These are phyloP conservation scores for Scaptomyza cyrtandrae DNA, from an alignment of 2,888 invertebrate species.

Conservation along the genomic window DNA sequence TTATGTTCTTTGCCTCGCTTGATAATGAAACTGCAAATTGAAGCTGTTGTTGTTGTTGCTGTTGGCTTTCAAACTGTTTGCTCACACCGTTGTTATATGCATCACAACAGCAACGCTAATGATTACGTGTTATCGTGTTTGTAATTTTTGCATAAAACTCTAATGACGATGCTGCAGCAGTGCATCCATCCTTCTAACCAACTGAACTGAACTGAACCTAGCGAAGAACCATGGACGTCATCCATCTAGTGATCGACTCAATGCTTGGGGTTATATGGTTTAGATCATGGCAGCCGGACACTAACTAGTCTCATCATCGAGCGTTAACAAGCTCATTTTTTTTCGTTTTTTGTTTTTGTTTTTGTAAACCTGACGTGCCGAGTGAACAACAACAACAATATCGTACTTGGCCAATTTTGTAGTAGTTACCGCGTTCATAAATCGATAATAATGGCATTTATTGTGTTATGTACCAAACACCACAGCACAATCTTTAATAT, in stretches of 20 bases:
- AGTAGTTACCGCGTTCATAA: slow-evolving; percentile 46
- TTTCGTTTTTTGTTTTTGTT: slow-evolving; percentile 32
- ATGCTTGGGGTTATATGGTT: slow-evolving; percentile 79
- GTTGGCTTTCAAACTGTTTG: slow-evolving; percentile 65
- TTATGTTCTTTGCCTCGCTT: slow-evolving; percentile 79
- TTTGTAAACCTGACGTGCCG: slow-evolving; percentile 67
- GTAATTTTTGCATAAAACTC: slow-evolving; percentile 79
- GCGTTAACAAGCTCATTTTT: slow-evolving; percentile 82
- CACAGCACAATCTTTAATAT: background rate
- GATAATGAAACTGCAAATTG: slow-evolving; percentile 76
- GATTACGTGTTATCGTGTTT: slow-evolving; percentile 82
- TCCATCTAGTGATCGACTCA: slow-evolving; percentile 50
- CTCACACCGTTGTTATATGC: slow-evolving; percentile 60
- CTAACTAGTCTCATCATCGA: slow-evolving; percentile 81
- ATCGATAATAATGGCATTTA: slow-evolving; percentile 55
- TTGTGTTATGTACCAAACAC: slow-evolving; percentile 30
- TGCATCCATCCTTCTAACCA: slow-evolving; percentile 27
- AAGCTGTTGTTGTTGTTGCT: slow-evolving; percentile 29
- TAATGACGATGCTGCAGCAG: slow-evolving; percentile 65
- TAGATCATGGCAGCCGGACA: slow-evolving; percentile 76
- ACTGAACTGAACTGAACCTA: slow-evolving; percentile 1
- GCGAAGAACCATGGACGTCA: slow-evolving; percentile 13
- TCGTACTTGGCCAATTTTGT: slow-evolving; percentile 34
- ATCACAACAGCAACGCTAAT: slow-evolving; percentile 64
- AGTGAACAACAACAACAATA: slow-evolving; percentile 11